Evolutionary conservation across 2,113 vertebrate species (phyloP), one percentile per base, ranked within the genome.

Genomic region (Sylvietta virens): DNA sequence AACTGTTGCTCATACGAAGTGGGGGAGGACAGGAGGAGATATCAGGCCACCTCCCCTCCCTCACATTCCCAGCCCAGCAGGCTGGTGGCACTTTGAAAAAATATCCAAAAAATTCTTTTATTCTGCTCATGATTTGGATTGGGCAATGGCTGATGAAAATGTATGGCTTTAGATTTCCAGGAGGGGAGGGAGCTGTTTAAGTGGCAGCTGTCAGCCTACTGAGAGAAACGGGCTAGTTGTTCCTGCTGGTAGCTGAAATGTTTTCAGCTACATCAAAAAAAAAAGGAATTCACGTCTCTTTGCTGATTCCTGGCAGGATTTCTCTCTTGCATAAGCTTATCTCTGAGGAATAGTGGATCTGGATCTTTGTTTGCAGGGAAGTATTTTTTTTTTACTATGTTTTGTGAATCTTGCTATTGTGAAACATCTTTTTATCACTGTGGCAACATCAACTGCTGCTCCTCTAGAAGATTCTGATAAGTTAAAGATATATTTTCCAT

Each of bases 291-390:
- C 4, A 12, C 0, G 1, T 81, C 51, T 60, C 14, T 92, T 93
- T 94, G 39, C 87, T 66, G 47, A 21, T 86, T 90, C 39, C 86
- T 92, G 92, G 88, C 85, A 84, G 86, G 69, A 84, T 84, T 95
- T 78, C 31, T 94, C 23, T 81, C 67, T 96, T 92, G 83, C 82
- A 64, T 92, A 88, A 96, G 60, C n/a, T 60, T n/a, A 39, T 81
- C 90, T 90, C 92, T 76, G 86, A 86, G 88, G 69, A 96, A 92
- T 72, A 94, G 60, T 64, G 48, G 33, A 67, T 86, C 44, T 86
- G 77, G 23, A 70, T 56, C 64, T 88, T 64, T 81, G 40, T 86
- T 90, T 86, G 51, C 44, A 17, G 48, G 69, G 30, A 86, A 79
- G 56, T 50, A 14, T 74, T 26, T n/a, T 58, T 91, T 79, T 83